Conservation (phyloP, 2,113 vertebrate genomes). For the Prionailurus viverrinus region DNA sequence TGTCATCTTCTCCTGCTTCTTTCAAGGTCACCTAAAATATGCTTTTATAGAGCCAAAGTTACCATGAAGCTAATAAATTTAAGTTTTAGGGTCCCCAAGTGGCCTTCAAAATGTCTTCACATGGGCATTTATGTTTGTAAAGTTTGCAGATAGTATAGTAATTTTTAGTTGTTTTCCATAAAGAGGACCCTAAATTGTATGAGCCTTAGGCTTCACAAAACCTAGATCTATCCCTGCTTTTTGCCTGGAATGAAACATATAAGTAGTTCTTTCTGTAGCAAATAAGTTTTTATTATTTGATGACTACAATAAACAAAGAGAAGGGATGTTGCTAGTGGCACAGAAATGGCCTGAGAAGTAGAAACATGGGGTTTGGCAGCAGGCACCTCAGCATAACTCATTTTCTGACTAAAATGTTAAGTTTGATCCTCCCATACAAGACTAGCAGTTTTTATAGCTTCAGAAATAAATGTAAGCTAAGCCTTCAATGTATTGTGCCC, state of each 20-base stretch:
- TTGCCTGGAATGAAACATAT: constrained; percentile 13
- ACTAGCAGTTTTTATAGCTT: not conserved
- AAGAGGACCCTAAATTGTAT: not conserved
- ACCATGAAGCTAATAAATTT: not conserved
- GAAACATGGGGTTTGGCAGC: not conserved
- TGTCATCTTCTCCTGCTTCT: not conserved
- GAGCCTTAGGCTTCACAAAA: not conserved
- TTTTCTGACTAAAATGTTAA: not conserved
- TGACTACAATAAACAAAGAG: not conserved
- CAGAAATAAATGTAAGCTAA: constrained; percentile 46
- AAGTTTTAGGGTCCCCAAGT: not conserved
- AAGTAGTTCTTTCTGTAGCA: not conserved
- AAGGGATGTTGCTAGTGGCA: not conserved
- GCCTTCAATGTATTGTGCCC: not conserved
- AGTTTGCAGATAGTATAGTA: constrained; percentile 10
- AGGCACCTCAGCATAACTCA: not conserved
- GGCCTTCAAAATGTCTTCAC: not conserved
- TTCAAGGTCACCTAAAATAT: not conserved
- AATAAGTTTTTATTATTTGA: not conserved
- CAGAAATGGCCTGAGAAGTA: not conserved
- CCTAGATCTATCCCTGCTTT: not conserved
- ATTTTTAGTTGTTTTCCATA: not conserved
- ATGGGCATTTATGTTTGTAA: not conserved
- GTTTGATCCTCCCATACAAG: not conserved
- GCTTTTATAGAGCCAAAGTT: not conserved